These are phyloP conservation scores for Acanthurus tractus DNA, from an alignment of 2,797 vertebrate species.

Conservation along the genomic window DNA sequence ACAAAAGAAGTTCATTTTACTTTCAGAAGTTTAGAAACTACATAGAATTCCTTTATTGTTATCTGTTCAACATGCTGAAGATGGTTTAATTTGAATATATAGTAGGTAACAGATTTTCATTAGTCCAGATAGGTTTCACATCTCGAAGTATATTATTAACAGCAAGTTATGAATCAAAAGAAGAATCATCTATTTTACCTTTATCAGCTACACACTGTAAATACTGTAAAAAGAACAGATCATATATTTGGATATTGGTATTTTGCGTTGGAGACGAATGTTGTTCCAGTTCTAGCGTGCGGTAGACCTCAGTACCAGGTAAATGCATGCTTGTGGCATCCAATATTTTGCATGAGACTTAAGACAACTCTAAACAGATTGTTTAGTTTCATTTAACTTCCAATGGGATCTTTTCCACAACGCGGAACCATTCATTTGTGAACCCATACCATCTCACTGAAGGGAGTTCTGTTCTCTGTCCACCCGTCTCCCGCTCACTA, in stretches of 20 bases:
- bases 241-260: slow-evolving; percentile 88
- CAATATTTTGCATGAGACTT: slow-evolving; percentile 86
- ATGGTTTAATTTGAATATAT: slow-evolving; percentile 70
- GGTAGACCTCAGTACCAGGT: slow-evolving; percentile 85
- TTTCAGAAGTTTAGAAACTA: slow-evolving; percentile 67
- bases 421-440: slow-evolving; percentile 57
- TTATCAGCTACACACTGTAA: slow-evolving; percentile 85
- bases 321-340: slow-evolving; percentile 87
- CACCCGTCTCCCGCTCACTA: slow-evolving; percentile 71
- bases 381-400: slow-evolving; percentile 75
- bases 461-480: slow-evolving; percentile 71
- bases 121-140: slow-evolving; percentile 65
- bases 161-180: slow-evolving; percentile 72
- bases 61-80: slow-evolving; percentile 65
- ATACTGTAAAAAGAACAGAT: slow-evolving; percentile 88
- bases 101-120: slow-evolving; percentile 62
- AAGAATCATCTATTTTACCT: slow-evolving; percentile 84
- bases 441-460: slow-evolving; percentile 71
- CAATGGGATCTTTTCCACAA: slow-evolving; percentile 42
- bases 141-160: slow-evolving; percentile 72
- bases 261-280: slow-evolving; percentile 86
- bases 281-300: slow-evolving; percentile 84
- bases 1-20: slow-evolving; percentile 65
- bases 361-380: slow-evolving; percentile 78
- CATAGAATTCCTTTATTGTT: slow-evolving; percentile 63